A percentile compares a stretch with the other conserved stretches of the same genome.
Evolutionary conservation across 2,113 vertebrate species (phyloP).

Genomic region (Pangasianodon gigas): DNA sequence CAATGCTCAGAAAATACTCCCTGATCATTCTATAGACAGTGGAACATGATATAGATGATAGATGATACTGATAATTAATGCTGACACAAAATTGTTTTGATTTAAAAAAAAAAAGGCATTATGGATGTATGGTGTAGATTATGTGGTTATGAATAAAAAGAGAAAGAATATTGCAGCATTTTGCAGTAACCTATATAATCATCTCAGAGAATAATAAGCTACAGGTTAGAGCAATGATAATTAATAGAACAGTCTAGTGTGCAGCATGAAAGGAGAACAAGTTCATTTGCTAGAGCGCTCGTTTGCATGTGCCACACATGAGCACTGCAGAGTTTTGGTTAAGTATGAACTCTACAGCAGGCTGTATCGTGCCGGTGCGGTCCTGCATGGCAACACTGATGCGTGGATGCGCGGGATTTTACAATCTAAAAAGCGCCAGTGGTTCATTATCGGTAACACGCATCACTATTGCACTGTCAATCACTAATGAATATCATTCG

Average conservation of each 20-base stretch:
- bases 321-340: neutral
- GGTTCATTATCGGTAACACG: neutral
- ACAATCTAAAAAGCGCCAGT: neutral
- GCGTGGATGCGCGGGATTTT: constrained; percentile 1
- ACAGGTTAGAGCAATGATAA: neutral
- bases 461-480: neutral
- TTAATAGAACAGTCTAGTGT: neutral
- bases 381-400: constrained; percentile 35
- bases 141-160: neutral
- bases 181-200: neutral
- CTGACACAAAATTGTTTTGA: neutral
- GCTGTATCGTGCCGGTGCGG: neutral
- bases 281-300: neutral
- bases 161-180: neutral
- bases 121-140: neutral
- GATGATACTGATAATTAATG: neutral
- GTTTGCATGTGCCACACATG: neutral
- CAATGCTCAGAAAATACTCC: neutral
- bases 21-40: neutral
- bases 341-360: neutral
- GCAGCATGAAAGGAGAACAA: neutral
- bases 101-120: no score
- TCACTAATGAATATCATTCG: neutral
- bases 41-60: neutral
- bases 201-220: neutral